Evolutionary conservation across 1,140 invertebrate species (phyloP).

Genomic region (Drosophila lowei): DNA sequence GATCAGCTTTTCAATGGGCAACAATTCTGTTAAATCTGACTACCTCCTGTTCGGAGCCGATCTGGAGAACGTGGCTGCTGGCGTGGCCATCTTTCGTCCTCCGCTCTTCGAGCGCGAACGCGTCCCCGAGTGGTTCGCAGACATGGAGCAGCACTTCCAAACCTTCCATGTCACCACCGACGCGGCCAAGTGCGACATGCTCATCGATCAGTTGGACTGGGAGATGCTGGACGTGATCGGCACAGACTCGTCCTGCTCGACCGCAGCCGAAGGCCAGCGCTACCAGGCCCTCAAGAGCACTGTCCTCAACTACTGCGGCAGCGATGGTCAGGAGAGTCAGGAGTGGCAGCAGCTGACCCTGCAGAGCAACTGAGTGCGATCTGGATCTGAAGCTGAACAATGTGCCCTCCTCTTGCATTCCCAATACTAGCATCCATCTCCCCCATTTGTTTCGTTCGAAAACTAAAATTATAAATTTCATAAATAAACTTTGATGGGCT

Average conservation of each 20-base stretch:
- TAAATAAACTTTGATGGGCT: no score
- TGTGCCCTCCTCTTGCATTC: no score
- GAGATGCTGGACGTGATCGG: conserved; percentile 19
- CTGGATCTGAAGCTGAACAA: background rate
- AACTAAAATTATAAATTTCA: no score
- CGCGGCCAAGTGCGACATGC: conserved; percentile 17
- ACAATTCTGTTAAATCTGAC: background rate
- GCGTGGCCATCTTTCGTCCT: conserved; percentile 12
- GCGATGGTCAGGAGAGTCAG: background rate
- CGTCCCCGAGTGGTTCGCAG: conserved; percentile 16
- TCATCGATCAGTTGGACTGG: conserved; percentile 26
- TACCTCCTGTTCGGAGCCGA: background rate
- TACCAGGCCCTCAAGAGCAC: conserved; percentile 24
- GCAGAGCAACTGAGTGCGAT: background rate
- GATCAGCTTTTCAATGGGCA: conserved; percentile 9
- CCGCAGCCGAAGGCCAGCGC: conserved; percentile 1
- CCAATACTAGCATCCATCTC: no score
- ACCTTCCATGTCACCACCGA: conserved; percentile 21
- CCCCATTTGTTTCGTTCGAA: no score
- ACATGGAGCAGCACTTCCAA: conserved; percentile 24
- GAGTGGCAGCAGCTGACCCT: background rate
- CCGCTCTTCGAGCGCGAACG: conserved; percentile 19
- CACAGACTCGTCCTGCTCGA: background rate
- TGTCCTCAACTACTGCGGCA: conserved; percentile 4
- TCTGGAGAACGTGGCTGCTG: conserved; percentile 3